Percentiles rank a stretch among this genome's conserved stretches.
Evolutionary conservation across 2,888 invertebrate genomes (phyloP).

Genomic region (Pinctada fucata): DNA sequence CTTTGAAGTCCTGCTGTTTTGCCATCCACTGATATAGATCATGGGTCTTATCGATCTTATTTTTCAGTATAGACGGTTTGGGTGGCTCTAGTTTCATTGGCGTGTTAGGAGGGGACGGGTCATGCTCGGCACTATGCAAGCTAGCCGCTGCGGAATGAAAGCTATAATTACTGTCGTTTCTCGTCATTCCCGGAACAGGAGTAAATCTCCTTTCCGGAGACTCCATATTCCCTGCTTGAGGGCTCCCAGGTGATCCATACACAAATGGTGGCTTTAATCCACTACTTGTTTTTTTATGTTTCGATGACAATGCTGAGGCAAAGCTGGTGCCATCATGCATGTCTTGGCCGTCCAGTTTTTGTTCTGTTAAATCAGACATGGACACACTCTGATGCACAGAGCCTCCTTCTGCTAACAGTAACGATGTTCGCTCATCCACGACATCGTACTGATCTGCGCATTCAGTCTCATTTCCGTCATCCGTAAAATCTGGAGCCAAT

Average conservation of each 20-base stretch:
- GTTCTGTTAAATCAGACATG: slow-evolving; percentile 29
- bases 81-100: slow-evolving; percentile 47
- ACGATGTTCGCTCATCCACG: slow-evolving; percentile 85
- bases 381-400: slow-evolving; percentile 38
- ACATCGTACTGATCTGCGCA: slow-evolving; percentile 82
- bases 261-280: slow-evolving; percentile 2
- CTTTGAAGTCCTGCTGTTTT: slow-evolving; percentile 85
- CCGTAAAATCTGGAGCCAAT: slow-evolving; percentile 77
- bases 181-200: slow-evolving; percentile 36
- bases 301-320: slow-evolving; percentile 19
- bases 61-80: slow-evolving; percentile 42
- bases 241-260: not conserved
- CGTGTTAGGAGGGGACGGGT: slow-evolving; percentile 57
- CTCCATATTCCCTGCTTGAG: slow-evolving; percentile 7
- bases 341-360: slow-evolving; percentile 6
- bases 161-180: slow-evolving; percentile 70
- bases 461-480: slow-evolving; percentile 53
- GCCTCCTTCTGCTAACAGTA: slow-evolving; percentile 81
- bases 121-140: slow-evolving; percentile 32
- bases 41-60: slow-evolving; percentile 80
- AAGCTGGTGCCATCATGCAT: slow-evolving; percentile 14
- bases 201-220: slow-evolving; percentile 48
- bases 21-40: slow-evolving; percentile 97
- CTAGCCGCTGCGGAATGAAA: slow-evolving; percentile 71
- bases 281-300: slow-evolving; percentile 6